A percentile compares a stretch with the other conserved stretches of the same genome.
phyloP scores from a whole-genome alignment of 2,888 invertebrate species.

The Dryobotodes eremita region DNA sequence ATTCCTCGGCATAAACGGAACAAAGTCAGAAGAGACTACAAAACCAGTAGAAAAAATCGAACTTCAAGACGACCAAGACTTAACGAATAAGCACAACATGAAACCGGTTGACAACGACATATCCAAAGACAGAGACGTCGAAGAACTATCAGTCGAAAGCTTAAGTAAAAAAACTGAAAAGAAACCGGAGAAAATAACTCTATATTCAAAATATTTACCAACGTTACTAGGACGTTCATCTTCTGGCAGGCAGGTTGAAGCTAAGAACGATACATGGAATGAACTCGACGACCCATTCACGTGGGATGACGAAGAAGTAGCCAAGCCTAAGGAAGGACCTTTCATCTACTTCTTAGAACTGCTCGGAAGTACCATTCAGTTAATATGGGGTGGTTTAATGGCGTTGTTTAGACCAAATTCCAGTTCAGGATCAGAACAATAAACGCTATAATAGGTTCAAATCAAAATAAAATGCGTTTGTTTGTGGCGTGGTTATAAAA shows the following conservation, averaged over 20 bases:
- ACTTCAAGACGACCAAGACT: constrained; percentile 76
- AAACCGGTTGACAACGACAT: constrained; percentile 79
- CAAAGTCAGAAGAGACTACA: constrained; percentile 67
- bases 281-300: constrained; percentile 70
- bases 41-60: constrained; percentile 78
- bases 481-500: background rate
- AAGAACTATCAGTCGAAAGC: constrained; percentile 81
- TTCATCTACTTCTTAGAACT: constrained; percentile 80
- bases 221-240: constrained; percentile 24
- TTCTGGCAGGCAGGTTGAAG: constrained; percentile 17
- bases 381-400: constrained; percentile 81
- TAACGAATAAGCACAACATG: constrained; percentile 67
- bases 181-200: constrained; percentile 85
- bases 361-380: constrained; percentile 80
- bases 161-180: constrained; percentile 72
- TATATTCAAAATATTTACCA: constrained; percentile 81
- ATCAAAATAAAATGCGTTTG: background rate
- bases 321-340: constrained; percentile 72
- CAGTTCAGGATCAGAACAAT: constrained; percentile 8
- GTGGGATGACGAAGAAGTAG: constrained; percentile 73
- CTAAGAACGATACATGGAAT: constrained; percentile 49
- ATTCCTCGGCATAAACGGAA: constrained; percentile 79
- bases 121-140: constrained; percentile 78
- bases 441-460: background rate
- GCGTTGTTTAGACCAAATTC: constrained; percentile 73